Conservation (phyloP, 2,888 invertebrate species). For the Galerucella pusilla region DNA sequence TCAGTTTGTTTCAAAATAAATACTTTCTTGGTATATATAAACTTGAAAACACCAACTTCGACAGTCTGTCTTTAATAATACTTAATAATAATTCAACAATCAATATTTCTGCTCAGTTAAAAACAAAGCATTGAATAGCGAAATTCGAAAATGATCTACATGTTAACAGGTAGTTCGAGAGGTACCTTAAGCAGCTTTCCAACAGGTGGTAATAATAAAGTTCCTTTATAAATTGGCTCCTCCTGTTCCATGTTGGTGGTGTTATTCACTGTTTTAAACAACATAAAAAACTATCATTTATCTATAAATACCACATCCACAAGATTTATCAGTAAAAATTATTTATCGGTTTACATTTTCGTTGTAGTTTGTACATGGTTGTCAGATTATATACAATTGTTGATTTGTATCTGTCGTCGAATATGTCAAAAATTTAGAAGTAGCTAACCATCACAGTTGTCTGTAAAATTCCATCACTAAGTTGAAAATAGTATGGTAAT, state of each 20-base stretch:
- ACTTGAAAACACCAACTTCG: not conserved
- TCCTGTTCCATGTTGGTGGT: constrained; percentile 74
- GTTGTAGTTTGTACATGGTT: constrained; percentile 17
- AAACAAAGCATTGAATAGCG: not conserved
- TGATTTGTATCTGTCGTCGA: not conserved
- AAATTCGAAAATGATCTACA: not conserved
- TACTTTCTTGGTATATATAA: not conserved
- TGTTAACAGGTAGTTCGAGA: constrained; percentile 20
- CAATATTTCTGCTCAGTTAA: not conserved
- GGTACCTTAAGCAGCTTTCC: constrained; percentile 80
- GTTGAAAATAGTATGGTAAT: not conserved
- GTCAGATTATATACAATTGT: not conserved
- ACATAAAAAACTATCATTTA: constrained; percentile 36
- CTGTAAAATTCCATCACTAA: not conserved
- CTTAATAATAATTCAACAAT: not conserved
- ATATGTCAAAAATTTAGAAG: constrained; percentile 7
- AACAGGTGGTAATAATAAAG: constrained; percentile 81
- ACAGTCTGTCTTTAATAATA: not conserved
- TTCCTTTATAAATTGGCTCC: constrained; percentile 80
- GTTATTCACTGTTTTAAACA: constrained; percentile 31
- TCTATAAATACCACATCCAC: constrained; percentile 46
- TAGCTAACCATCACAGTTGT: not conserved
- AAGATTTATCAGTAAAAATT: constrained; percentile 39
- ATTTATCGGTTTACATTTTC: constrained; percentile 37
- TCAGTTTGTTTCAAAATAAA: not conserved